A percentile compares a stretch with the other conserved stretches of the same genome.
Evolutionary conservation across 2,888 invertebrate species (phyloP).

Genomic region (Pomacea canaliculata): DNA sequence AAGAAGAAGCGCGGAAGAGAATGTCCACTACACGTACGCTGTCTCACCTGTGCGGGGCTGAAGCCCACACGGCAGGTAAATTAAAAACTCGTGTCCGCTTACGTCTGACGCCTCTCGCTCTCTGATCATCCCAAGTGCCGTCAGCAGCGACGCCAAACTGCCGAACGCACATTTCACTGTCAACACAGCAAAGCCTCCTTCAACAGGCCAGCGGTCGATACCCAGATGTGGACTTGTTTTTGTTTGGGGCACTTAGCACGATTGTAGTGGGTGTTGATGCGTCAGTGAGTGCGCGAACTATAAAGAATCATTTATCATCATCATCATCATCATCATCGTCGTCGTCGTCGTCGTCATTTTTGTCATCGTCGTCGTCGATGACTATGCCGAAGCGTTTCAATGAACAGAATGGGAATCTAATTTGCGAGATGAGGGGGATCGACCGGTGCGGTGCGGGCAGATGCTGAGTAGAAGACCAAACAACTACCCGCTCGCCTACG

Average conservation of each 20-base stretch:
- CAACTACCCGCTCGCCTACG: background rate
- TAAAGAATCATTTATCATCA: background rate
- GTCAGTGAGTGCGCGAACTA: background rate
- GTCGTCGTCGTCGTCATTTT: background rate
- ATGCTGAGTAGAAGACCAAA: background rate
- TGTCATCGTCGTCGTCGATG: background rate
- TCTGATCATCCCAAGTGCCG: no score
- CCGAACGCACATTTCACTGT: no score
- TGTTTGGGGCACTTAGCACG: no score
- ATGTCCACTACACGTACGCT: background rate
- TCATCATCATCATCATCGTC: conserved; percentile 1
- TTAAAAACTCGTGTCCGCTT: no score
- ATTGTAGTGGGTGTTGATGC: background rate
- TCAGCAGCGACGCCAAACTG: no score
- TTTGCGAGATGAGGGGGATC: no score
- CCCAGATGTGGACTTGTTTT: no score
- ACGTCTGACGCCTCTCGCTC: no score
- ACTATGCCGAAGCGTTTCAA: background rate
- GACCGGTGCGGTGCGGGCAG: background rate
- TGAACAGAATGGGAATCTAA: background rate
- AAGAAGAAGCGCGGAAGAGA: background rate
- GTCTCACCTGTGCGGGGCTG: background rate
- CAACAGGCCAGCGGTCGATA: no score
- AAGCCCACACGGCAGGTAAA: background rate
- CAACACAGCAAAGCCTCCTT: no score